phyloP scores from a whole-genome alignment of 2,797 vertebrate species.

The Poecilia gillii region DNA sequence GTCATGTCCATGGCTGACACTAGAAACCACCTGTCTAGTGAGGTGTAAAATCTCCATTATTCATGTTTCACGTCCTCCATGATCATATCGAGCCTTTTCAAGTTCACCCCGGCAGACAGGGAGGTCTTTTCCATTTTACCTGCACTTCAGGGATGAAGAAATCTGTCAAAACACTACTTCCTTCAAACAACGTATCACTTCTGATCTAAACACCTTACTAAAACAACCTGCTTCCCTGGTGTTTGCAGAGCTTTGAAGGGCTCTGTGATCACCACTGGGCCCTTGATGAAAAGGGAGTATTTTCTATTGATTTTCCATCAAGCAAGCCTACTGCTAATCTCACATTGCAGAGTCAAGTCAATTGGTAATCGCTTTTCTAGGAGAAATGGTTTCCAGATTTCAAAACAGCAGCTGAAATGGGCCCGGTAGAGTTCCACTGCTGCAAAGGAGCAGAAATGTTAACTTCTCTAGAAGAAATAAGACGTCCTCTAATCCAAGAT shows the following conservation, averaged over 20 bases:
- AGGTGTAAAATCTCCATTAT: constrained; percentile 3
- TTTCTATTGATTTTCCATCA: background rate
- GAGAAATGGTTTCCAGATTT: background rate
- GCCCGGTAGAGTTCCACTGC: background rate
- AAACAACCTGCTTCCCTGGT: background rate
- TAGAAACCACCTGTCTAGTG: constrained; percentile 3
- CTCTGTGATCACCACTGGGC: background rate
- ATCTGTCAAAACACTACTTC: constrained; percentile 1
- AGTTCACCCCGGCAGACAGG: background rate
- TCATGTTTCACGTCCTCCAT: constrained; percentile 1
- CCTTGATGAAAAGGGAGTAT: background rate
- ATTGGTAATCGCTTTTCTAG: background rate
- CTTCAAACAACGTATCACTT: background rate
- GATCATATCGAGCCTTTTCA: background rate
- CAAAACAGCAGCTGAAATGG: background rate
- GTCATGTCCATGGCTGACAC: background rate
- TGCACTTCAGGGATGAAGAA: background rate
- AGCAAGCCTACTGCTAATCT: no score
- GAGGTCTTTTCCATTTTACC: background rate
- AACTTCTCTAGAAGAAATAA: background rate
- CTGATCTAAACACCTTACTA: background rate
- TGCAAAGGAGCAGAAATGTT: background rate
- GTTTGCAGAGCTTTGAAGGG: background rate
- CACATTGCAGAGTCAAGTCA: background rate
- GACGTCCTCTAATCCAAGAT: background rate